Conservation (phyloP, 2,888 invertebrate genomes). For the Oligia strigilis region DNA sequence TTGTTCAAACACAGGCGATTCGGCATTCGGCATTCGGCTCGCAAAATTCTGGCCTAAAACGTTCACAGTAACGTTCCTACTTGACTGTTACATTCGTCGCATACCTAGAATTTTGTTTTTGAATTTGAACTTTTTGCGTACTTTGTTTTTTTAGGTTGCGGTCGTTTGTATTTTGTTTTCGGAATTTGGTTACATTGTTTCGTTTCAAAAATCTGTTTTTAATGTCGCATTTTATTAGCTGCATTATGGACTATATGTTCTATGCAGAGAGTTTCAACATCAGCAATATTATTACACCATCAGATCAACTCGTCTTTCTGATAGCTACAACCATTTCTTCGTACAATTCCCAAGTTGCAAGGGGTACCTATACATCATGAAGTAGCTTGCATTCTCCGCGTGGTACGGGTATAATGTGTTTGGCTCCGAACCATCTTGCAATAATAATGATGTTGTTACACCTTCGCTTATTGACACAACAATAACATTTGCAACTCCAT, state of each 20-base stretch:
- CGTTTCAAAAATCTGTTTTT: background rate
- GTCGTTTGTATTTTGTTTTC: background rate
- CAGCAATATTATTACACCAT: background rate
- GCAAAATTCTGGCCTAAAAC: conserved; percentile 43
- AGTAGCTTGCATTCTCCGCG: background rate
- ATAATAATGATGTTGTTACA: conserved; percentile 29
- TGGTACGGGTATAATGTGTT: background rate
- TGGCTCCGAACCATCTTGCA: conserved; percentile 16
- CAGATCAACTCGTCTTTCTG: background rate
- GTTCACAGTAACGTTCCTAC: conserved; percentile 30
- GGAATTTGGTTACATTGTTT: conserved; percentile 2
- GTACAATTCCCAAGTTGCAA: background rate
- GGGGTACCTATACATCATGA: background rate
- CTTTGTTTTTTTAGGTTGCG: conserved; percentile 15
- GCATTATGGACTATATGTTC: background rate
- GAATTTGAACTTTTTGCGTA: conserved; percentile 31
- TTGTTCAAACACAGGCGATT: conserved; percentile 59
- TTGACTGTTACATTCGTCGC: conserved; percentile 32
- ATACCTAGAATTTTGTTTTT: conserved; percentile 50
- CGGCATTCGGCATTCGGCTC: conserved; percentile 44
- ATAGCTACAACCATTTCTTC: too few species aligned
- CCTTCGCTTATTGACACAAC: conserved; percentile 18
- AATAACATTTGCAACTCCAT: conserved; percentile 13
- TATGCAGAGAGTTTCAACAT: background rate
- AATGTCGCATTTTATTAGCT: background rate